Evolutionary conservation across 2,888 invertebrate species (phyloP).

Genomic region (Microctonus brassicae): DNA sequence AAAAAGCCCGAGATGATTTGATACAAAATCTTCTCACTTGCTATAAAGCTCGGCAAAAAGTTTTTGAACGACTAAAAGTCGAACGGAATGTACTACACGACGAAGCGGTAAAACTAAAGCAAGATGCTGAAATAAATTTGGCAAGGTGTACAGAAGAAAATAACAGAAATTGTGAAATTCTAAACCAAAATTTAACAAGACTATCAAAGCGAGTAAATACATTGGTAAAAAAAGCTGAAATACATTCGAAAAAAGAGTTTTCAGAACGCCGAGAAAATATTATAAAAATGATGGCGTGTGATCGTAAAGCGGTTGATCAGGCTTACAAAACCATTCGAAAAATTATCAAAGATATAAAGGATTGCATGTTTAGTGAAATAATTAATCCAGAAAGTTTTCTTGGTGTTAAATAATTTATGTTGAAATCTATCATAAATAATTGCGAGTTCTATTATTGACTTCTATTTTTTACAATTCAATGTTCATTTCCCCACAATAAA

Average conservation of each 20-base stretch:
- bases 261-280: not conserved
- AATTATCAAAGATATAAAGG: constrained; percentile 44
- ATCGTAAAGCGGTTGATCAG: constrained; percentile 42
- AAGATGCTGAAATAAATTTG: constrained; percentile 45
- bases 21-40: constrained; percentile 47
- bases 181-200: constrained; percentile 38
- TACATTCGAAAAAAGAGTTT: not conserved
- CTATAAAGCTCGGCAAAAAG: constrained; percentile 46
- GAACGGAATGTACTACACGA: constrained; percentile 47
- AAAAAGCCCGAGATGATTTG: constrained; percentile 40
- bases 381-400: no score
- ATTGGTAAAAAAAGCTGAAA: constrained; percentile 43
- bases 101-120: constrained; percentile 49
- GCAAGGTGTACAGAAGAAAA: constrained; percentile 42
- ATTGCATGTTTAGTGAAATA: constrained; percentile 38
- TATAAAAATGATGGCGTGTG: constrained; percentile 41
- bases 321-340: constrained; percentile 39
- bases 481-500: not conserved
- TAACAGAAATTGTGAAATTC: constrained; percentile 40
- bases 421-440: no score
- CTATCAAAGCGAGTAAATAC: constrained; percentile 43
- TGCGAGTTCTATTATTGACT: no score
- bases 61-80: constrained; percentile 43
- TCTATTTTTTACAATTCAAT: no score
- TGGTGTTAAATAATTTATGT: no score